Base-by-base conservation (phyloP, 2,797 vertebrate species). In the Platyrinchus mystaceus region DNA sequence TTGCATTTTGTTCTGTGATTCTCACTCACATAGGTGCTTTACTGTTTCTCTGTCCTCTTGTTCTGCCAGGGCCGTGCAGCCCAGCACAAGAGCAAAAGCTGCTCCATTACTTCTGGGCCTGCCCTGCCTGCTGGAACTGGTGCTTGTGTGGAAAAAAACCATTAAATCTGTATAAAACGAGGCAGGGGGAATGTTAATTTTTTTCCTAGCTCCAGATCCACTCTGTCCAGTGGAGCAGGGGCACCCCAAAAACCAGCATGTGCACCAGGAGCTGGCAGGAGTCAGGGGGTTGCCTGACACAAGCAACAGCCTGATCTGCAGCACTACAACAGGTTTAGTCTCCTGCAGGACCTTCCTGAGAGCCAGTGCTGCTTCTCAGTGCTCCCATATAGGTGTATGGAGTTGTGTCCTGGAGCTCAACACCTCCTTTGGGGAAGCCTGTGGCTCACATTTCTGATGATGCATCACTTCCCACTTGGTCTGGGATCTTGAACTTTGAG, bases 181-280 rank as follows among this genome's bases (percentile, higher is more conserved):
- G 4, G 4, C 5, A 26, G 26, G 16, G 30, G 16, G 66, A 60
- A 23, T 2, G 28, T 28, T 43, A 4, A 0, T 3, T 50, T 71
- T 16, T 82, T 75, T 73, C 19, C 32, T 27, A 27, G 24, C 22
- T 56, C 7, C 39, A 20, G 24, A 14, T 63, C 46, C 6, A 28
- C n/a, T 36, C 64, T 34, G 24, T 53, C 60, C 4, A 1, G n/a
- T 8, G 30, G 37, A 90, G 52, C 3, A 1, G 44, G 11, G 12
- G 5, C 9, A 1, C 34, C 23, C 34, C 9, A 9, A 14, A 43
- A 56, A 9, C 1, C 36, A 36, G 44, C 43, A 2, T 1, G 1
- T 39, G 56, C 6, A 8, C 49, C 66, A 55, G 78, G 46, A 49
- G 58, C 78, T 68, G 69, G n/a, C 63, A 71, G 75, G 70, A 82